A percentile compares a stretch with the other conserved stretches of the same genome.
Evolutionary conservation across 2,888 invertebrate species (phyloP).

Genomic region (Caradrina clavipalpis): DNA sequence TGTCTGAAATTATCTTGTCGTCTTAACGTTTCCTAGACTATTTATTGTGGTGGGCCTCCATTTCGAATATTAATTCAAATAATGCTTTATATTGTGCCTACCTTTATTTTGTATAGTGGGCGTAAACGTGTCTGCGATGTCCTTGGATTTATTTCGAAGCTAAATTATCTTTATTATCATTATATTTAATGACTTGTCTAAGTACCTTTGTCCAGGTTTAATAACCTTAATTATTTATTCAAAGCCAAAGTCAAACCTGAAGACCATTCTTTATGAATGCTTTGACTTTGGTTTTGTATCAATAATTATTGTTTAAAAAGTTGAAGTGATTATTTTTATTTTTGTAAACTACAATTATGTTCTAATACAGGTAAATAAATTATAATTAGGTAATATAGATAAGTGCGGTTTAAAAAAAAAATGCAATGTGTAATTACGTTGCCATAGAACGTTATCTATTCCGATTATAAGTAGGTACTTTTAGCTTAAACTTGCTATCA

Average conservation of each 20-base stretch:
- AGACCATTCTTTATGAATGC: conserved; percentile 2
- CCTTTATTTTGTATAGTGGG: background rate
- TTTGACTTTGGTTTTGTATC: background rate
- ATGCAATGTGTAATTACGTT: too few relatives aligned
- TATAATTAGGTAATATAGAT: background rate
- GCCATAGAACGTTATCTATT: too few relatives aligned
- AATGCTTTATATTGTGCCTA: background rate
- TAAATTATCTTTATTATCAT: conserved; percentile 11
- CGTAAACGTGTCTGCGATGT: background rate
- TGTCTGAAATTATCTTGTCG: conserved; percentile 36
- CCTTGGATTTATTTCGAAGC: conserved; percentile 11
- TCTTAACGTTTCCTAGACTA: conserved; percentile 20
- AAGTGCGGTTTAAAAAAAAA: too few relatives aligned
- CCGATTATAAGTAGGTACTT: too few relatives aligned
- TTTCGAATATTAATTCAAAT: conserved; percentile 36
- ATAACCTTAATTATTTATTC: too few relatives aligned
- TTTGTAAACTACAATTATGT: background rate
- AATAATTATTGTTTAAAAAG: background rate
- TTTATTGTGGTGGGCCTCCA: conserved; percentile 21
- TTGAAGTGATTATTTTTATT: background rate
- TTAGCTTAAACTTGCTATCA: too few relatives aligned
- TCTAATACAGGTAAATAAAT: background rate
- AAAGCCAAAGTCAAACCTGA: too few relatives aligned
- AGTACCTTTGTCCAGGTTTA: too few relatives aligned
- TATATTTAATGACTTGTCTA: background rate